phyloP scores from a whole-genome alignment of 2,113 vertebrate genomes.

The Ciconia maguari region DNA sequence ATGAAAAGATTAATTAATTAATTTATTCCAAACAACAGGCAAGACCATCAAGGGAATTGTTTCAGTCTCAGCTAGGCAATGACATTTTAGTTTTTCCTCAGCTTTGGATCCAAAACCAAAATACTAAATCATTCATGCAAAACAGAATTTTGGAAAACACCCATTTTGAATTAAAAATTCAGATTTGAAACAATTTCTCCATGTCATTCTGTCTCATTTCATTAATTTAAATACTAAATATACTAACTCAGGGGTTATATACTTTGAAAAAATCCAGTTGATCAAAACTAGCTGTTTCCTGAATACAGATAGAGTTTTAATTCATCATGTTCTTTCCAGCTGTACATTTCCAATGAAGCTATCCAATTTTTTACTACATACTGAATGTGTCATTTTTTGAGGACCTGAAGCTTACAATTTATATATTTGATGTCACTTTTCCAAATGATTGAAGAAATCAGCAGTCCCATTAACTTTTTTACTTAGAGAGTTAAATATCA shows the following conservation, averaged over 20 bases:
- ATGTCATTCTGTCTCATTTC: neutral
- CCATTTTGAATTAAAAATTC: neutral
- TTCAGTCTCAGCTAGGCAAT: neutral
- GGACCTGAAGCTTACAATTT: neutral
- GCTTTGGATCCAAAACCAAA: neutral
- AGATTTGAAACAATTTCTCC: neutral
- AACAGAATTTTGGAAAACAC: neutral
- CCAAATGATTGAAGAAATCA: neutral
- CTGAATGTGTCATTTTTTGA: neutral
- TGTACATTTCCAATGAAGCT: neutral
- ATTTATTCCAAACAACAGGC: neutral
- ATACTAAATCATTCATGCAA: neutral
- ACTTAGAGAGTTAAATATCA: neutral
- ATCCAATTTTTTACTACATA: neutral
- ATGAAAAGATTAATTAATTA: neutral
- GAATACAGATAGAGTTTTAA: neutral
- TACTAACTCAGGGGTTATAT: neutral
- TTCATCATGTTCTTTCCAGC: neutral
- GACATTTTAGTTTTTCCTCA: neutral
- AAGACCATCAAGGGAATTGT: neutral
- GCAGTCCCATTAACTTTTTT: neutral
- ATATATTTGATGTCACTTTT: neutral
- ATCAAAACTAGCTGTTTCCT: neutral
- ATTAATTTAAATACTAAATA: neutral
- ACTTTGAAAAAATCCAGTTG: neutral